phyloP scores from a whole-genome alignment of 2,888 invertebrate genomes.

The Julus scandinavius region DNA sequence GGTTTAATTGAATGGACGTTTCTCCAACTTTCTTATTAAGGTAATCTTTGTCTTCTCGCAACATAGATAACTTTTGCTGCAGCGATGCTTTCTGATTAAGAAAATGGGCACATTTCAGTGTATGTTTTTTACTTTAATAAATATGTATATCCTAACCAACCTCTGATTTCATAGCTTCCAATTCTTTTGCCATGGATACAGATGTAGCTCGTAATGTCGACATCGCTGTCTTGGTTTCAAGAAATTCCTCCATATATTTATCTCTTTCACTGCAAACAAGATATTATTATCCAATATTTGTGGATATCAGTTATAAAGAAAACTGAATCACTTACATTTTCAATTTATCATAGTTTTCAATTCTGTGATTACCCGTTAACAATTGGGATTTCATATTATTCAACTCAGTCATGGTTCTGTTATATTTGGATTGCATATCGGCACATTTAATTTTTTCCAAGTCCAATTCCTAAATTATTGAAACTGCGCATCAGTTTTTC shows the following conservation, averaged over 20 bases:
- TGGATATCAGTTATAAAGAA: background rate
- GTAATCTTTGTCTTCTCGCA: conserved; percentile 58
- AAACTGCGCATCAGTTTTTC: background rate
- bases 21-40: conserved; percentile 57
- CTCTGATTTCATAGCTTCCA: conserved; percentile 54
- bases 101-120: background rate
- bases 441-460: background rate
- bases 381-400: conserved; percentile 51
- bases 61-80: conserved; percentile 55
- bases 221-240: conserved; percentile 48
- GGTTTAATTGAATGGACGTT: conserved; percentile 44
- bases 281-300: background rate
- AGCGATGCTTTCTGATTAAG: conserved; percentile 44
- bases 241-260: conserved; percentile 52
- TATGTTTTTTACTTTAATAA: background rate
- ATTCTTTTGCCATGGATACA: conserved; percentile 39
- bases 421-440: conserved; percentile 50
- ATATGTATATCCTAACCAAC: conserved; percentile 17
- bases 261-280: conserved; percentile 57
- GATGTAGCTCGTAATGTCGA: conserved; percentile 53
- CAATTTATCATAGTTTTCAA: conserved; percentile 56
- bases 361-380: conserved; percentile 53
- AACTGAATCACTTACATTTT: conserved; percentile 49
- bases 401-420: conserved; percentile 39
- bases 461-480: conserved; percentile 52